A percentile compares a stretch with the other conserved stretches of the same genome.
phyloP scores from a whole-genome alignment of 2,797 vertebrate species.

The Anisognathus igniventris region DNA sequence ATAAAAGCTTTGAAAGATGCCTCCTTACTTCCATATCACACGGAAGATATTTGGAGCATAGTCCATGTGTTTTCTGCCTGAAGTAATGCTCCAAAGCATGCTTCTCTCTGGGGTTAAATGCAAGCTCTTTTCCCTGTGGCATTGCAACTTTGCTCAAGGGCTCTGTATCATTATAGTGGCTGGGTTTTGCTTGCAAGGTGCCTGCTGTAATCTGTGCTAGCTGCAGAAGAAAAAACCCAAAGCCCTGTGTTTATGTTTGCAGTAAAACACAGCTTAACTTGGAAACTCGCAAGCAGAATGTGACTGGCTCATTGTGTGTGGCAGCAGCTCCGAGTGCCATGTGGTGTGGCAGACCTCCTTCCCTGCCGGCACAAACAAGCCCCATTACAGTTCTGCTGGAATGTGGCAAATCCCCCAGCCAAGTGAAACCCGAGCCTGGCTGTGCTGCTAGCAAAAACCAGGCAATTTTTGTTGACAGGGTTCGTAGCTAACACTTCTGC shows the following conservation, averaged over 20 bases:
- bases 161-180: accelerated
- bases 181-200: not conserved
- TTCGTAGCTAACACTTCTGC: not conserved
- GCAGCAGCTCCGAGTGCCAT: not conserved
- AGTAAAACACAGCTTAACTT: not conserved
- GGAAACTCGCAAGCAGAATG: not conserved
- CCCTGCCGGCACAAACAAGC: not conserved
- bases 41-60: not conserved
- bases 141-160: not conserved
- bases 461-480: not conserved
- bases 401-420: not conserved
- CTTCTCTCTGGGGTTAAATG: not conserved
- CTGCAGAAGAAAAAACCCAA: accelerated
- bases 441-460: conserved; percentile 21
- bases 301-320: not conserved
- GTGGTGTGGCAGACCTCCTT: not conserved
- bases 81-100: not conserved
- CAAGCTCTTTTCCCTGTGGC: not conserved
- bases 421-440: not conserved
- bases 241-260: accelerated
- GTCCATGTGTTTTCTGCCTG: not conserved
- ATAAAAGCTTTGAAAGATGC: not conserved
- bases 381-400: not conserved
- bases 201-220: not conserved
- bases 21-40: not conserved